Base-by-base conservation (phyloP, 2,888 invertebrate species). In the Esperia sulphurella region DNA sequence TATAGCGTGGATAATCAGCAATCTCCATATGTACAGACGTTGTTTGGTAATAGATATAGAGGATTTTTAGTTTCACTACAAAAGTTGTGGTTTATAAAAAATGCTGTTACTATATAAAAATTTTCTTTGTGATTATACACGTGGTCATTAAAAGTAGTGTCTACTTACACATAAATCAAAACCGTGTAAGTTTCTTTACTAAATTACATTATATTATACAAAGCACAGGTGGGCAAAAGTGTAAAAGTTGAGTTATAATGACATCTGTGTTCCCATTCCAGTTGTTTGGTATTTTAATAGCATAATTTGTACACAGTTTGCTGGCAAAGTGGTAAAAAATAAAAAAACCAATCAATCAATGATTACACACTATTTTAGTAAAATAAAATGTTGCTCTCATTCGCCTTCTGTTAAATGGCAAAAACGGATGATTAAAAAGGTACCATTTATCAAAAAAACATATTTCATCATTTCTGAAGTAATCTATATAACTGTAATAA, bases 191-290 rank as follows among this genome's bases (percentile, higher is more conserved):
- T 40, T 35, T 35, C 8, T 40, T 40, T 10, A 45, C 38, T 29
- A 45, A 38, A 45, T 45, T 37, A 45, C 29, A 31, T 31, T 31
- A 31, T 10, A 31, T 10, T n/a, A 30, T 31, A 14, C 45, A 46
- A 52, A 46, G 37, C 41, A 21, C 31, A 35, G 35, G 10, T 40
- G 44, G 48, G 46, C 50, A 52, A 54, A 53, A 48, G 51, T 50
- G 46, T 52, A 52, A 54, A 53, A 48, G 51, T 50, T 51, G 44
- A 48, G 47, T 51, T 49, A 48, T 40, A 51, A 49, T 31, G 31
- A 51, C 50, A 52, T 50, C 38, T 41, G 41, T 21, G 21, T 10
- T 41, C 43, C 46, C 41, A 45, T 50, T 49, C 49, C 51, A 46
- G 49, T 49, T 46, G 44, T 47, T 39, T 48, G 46, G 50, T 45